These are phyloP conservation scores for Gallinago paraguaiae DNA, from an alignment of 2,113 vertebrate species.

Conservation along the genomic window DNA sequence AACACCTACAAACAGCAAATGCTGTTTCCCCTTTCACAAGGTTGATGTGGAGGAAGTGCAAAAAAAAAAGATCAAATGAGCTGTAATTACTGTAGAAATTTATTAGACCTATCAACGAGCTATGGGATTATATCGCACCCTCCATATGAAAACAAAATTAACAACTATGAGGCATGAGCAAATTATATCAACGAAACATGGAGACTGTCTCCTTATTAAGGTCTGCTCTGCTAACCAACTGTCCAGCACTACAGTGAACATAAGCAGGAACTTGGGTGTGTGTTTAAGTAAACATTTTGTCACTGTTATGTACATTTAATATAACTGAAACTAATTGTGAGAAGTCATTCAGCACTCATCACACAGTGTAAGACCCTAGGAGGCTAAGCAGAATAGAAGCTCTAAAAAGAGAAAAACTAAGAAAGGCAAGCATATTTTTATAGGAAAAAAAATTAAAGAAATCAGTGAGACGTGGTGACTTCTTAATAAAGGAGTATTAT, in stretches of 20 bases:
- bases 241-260: not conserved
- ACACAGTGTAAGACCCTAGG: not conserved
- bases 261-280: constrained; percentile 9
- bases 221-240: not conserved
- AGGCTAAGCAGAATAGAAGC: not conserved
- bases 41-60: not conserved
- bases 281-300: constrained; percentile 11
- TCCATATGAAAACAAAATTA: not conserved
- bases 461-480: not conserved
- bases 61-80: not conserved
- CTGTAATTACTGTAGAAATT: not conserved
- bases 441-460: not conserved
- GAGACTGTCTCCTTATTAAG: not conserved
- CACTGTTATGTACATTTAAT: not conserved
- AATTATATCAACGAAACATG: not conserved
- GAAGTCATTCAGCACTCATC: not conserved
- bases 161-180: not conserved
- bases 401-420: not conserved
- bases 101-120: not conserved
- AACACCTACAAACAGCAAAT: not conserved
- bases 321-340: not conserved
- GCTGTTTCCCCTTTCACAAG: not conserved
- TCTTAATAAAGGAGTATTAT: not conserved
- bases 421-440: not conserved
- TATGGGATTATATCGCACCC: not conserved